Base-by-base conservation (phyloP, 2,113 vertebrate species). In the Tylochromis polylepis region DNA sequence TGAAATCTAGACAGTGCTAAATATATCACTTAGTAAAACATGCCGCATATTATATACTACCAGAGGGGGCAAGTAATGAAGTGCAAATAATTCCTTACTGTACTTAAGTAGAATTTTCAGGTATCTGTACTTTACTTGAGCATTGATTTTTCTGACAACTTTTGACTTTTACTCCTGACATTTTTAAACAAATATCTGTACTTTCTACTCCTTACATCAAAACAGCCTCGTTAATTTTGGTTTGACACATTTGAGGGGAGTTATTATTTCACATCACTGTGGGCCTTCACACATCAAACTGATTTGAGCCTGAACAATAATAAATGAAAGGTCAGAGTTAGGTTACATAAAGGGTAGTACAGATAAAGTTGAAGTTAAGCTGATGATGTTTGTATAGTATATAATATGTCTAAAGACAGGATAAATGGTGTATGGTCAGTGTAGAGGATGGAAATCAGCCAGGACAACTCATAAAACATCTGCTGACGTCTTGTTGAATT, bases 111-210 rank as follows among this genome's bases (percentile, higher is more conserved):
- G 14, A 59, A 29, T 31, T 31, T 59, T 31, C 27, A 59, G 27
- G 15, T 59, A 59, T 59, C 27, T 43, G 34, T 34, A 34, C 34
- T 34, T 34, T 34, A 31, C n/a, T 57, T 27, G 22, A 58, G 56
- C 27, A 57, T 57, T 57, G 27, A 27, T 58, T 58, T 27, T 58
- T 58, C 56, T 8, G 57, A 9, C 27, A 59, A 59, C 8, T 59
- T 59, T 59, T 59, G 56, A 58, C 56, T 58, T 58, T 58, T 0
- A 58, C 12, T 0, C 12, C 6, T 20, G 0, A 0, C 2, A 0
- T 59, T 59, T 59, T 9, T 29, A 59, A 59, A 59, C 27, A 59
- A 59, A 59, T 59, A 59, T 59, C 57, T 59, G 27, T 59, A 29
- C 57, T 59, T 59, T 59, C 27, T 59, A 59, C 27, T 31, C 27